A percentile compares a stretch with the other conserved stretches of the same genome.
These are phyloP conservation scores for Lepus oiostolus DNA, from an alignment of 2,797 vertebrate genomes.

Conservation along the genomic window DNA sequence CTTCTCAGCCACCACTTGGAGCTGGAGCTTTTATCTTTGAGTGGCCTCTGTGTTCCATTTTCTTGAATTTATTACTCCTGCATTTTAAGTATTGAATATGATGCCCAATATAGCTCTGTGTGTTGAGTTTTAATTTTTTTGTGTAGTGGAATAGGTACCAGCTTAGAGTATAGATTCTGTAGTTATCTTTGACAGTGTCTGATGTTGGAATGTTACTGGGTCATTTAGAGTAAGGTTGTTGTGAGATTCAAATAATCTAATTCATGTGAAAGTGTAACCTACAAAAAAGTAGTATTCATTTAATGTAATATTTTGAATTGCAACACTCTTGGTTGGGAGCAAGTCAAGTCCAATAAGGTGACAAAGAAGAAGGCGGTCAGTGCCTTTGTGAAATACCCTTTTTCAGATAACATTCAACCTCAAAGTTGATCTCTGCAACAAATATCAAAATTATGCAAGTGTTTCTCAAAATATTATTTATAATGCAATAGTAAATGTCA, in stretches of 20 bases:
- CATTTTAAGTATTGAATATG: background rate
- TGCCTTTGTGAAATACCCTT: background rate
- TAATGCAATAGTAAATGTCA: background rate
- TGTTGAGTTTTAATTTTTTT: background rate
- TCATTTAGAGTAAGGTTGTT: background rate
- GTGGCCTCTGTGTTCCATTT: background rate
- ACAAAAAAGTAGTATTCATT: background rate
- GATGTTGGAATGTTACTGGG: background rate
- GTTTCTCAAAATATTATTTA: background rate
- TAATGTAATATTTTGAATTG: background rate
- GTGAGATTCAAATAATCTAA: background rate
- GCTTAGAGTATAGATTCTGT: background rate
- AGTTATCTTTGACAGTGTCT: background rate
- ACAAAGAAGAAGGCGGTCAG: background rate
- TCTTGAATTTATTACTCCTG: background rate
- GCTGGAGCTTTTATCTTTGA: background rate
- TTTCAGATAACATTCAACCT: background rate
- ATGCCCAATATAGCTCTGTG: background rate
- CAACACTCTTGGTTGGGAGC: background rate
- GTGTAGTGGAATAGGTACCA: background rate
- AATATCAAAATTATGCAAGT: conserved; percentile 25
- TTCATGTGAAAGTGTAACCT: background rate
- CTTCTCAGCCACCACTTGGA: background rate
- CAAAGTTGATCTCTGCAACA: background rate
- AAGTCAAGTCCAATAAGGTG: background rate